Evolutionary conservation across 2,888 invertebrate genomes (phyloP).

Genomic region (Mechanitis mazaeus): DNA sequence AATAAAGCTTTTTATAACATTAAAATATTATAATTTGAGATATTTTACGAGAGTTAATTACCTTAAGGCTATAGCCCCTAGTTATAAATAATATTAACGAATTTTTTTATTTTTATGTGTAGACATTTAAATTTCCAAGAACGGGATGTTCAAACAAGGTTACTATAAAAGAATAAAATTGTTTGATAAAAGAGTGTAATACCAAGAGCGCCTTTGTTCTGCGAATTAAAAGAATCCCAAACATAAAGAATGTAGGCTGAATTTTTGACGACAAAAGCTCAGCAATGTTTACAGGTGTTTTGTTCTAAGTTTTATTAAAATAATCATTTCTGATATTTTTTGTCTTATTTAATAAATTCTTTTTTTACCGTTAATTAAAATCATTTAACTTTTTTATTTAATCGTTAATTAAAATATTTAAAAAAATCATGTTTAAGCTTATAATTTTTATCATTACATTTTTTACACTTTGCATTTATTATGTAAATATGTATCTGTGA

Average conservation of each 20-base stretch:
- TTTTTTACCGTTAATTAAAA: not conserved
- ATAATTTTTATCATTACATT: no score
- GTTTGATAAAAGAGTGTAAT: constrained; percentile 1
- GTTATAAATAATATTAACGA: no score
- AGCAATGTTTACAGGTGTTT: constrained; percentile 6
- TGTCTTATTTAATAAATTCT: not conserved
- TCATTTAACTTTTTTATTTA: not conserved
- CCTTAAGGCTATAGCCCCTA: no score
- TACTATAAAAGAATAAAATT: not conserved
- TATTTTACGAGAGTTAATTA: no score
- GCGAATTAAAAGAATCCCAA: not conserved
- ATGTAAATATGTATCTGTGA: no score
- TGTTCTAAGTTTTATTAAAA: constrained; percentile 6
- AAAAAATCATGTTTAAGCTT: no score
- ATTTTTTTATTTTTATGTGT: no score
- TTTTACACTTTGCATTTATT: no score
- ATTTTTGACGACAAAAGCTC: constrained; percentile 5
- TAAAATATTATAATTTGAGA: no score
- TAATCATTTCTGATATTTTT: constrained; percentile 5
- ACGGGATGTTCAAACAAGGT: not conserved
- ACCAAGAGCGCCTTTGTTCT: not conserved
- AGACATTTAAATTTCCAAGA: no score
- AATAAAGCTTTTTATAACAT: no score
- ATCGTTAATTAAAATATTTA: no score
- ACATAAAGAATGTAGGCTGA: constrained; percentile 1